phyloP scores from a whole-genome alignment of 2,888 invertebrate genomes.

The Rhaphigaster nebulosa region DNA sequence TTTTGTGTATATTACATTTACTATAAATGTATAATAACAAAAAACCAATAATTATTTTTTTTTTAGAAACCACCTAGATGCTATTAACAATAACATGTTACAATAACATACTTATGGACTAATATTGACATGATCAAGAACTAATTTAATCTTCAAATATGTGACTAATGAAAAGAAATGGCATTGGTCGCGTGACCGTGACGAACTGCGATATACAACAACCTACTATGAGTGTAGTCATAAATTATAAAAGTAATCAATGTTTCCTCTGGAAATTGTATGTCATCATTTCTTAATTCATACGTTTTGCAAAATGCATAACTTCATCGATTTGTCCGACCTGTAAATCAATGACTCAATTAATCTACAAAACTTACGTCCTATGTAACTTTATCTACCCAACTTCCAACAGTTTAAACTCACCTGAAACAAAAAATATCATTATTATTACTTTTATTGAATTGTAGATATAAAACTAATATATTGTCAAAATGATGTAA shows the following conservation, averaged over 20 bases:
- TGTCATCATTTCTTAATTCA: too few species aligned
- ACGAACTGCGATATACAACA: neutral
- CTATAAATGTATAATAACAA: too few species aligned
- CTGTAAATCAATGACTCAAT: neutral
- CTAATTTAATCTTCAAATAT: neutral
- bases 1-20: too few species aligned
- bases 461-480: neutral
- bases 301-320: too few species aligned
- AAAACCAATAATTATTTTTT: too few species aligned
- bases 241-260: slow-evolving; percentile 5
- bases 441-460: neutral
- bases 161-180: neutral
- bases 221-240: neutral
- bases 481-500: neutral
- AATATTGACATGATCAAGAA: neutral
- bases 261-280: neutral
- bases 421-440: neutral
- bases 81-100: too few species aligned
- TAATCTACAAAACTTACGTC: neutral
- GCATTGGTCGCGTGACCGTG: slow-evolving; percentile 7
- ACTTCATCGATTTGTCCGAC: too few species aligned
- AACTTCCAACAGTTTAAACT: neutral
- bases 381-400: neutral
- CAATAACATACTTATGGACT: neutral
- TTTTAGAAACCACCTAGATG: too few species aligned